These are phyloP conservation scores for Sebastes cheni DNA, from an alignment of 2,797 vertebrate species.

Conservation along the genomic window DNA sequence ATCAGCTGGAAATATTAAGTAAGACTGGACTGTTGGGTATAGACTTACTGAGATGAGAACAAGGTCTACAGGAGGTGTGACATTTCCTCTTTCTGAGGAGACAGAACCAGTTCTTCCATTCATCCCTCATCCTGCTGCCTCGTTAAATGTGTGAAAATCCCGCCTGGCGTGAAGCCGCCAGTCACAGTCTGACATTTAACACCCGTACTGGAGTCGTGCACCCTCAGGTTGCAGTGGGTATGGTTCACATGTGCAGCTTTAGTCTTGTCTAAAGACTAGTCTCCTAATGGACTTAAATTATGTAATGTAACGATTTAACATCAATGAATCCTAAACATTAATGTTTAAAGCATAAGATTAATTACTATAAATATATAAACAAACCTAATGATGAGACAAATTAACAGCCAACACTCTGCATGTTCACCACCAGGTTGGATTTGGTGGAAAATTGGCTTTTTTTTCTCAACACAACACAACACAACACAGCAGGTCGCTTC, in stretches of 20 bases:
- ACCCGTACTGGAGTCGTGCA: neutral
- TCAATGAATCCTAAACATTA: neutral
- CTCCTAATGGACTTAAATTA: neutral
- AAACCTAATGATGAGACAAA: neutral
- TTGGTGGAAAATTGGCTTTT: accelerated
- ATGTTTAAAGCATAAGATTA: neutral
- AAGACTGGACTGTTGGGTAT: neutral
- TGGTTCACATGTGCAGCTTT: neutral
- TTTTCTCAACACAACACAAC: neutral
- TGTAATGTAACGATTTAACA: too few relatives aligned
- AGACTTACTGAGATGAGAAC: neutral
- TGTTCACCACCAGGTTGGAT: neutral
- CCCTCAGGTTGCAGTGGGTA: neutral
- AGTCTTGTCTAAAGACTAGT: neutral
- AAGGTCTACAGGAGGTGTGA: neutral
- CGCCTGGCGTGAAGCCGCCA: neutral
- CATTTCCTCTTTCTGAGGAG: neutral
- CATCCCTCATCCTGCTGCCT: conserved; percentile 18
- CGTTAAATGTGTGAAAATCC: conserved; percentile 56
- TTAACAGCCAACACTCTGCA: neutral
- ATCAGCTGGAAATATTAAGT: neutral
- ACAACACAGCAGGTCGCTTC: neutral
- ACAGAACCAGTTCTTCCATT: neutral
- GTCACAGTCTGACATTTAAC: conserved; percentile 17
- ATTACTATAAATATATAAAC: neutral